These are phyloP conservation scores for Propithecus deckenii DNA, from an alignment of 2,797 vertebrate species.

Conservation along the genomic window DNA sequence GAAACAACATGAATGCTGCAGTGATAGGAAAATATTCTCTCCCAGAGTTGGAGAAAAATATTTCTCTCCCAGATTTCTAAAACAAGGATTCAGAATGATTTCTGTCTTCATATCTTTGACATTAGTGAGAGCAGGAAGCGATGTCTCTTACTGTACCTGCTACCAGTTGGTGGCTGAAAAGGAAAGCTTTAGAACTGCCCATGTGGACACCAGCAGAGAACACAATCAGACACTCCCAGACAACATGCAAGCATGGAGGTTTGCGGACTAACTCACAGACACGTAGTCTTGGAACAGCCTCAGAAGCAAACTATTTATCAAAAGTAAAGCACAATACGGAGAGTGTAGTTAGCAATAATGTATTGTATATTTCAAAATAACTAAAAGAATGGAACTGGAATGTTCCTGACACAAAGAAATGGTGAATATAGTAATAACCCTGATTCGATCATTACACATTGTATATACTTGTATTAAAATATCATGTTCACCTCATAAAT, in stretches of 20 bases:
- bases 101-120: slow-evolving; percentile 1
- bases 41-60: neutral
- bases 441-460: neutral
- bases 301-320: slow-evolving; percentile 46
- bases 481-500: neutral
- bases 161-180: neutral
- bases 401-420: neutral
- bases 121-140: neutral
- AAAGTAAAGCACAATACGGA: neutral
- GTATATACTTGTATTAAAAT: neutral
- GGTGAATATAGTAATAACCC: neutral
- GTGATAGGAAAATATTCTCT: neutral
- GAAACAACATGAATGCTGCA: neutral
- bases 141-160: neutral
- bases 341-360: neutral
- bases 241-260: neutral
- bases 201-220: neutral
- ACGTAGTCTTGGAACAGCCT: neutral
- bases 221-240: slow-evolving; percentile 11
- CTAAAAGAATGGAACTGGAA: neutral
- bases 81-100: neutral
- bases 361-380: neutral
- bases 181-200: neutral
- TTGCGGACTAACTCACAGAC: neutral
- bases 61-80: neutral